These are phyloP conservation scores for Asteroscopus sphinx DNA, from an alignment of 2,888 invertebrate genomes.

Conservation along the genomic window DNA sequence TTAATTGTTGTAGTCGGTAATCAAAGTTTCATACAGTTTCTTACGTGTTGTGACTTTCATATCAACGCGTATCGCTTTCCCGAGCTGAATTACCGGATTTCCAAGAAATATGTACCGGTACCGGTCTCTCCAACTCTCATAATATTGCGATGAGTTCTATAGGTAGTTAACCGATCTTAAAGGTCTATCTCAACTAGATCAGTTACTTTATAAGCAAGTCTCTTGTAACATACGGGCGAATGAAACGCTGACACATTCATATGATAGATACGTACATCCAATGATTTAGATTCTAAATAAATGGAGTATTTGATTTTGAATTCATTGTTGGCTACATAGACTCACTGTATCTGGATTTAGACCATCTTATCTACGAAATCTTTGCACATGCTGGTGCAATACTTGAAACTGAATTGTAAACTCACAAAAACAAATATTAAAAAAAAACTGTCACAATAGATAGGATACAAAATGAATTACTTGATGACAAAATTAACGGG, in stretches of 20 bases:
- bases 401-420: constrained; percentile 14
- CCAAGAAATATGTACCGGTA: constrained; percentile 47
- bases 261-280: no score
- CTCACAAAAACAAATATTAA: constrained; percentile 28
- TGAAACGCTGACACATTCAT: constrained; percentile 6
- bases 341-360: no score
- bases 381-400: constrained; percentile 42
- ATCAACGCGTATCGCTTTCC: constrained; percentile 46
- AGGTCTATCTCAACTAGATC: constrained; percentile 17
- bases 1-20: neutral
- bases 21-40: constrained; percentile 15
- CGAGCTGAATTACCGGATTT: constrained; percentile 40
- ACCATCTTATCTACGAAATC: constrained; percentile 36
- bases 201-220: neutral
- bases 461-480: constrained; percentile 39
- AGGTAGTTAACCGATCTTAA: neutral
- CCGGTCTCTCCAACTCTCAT: constrained; percentile 28
- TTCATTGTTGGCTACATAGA: neutral
- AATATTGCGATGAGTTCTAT: constrained; percentile 8
- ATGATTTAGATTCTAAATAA: no score
- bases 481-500: constrained; percentile 57
- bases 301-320: no score
- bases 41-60: constrained; percentile 40
- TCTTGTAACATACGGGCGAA: neutral
- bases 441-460: constrained; percentile 43